Percentiles rank a stretch among this genome's conserved stretches.
Evolutionary conservation across 2,888 invertebrate genomes (phyloP).

Genomic region (Neuroscelio doddi): DNA sequence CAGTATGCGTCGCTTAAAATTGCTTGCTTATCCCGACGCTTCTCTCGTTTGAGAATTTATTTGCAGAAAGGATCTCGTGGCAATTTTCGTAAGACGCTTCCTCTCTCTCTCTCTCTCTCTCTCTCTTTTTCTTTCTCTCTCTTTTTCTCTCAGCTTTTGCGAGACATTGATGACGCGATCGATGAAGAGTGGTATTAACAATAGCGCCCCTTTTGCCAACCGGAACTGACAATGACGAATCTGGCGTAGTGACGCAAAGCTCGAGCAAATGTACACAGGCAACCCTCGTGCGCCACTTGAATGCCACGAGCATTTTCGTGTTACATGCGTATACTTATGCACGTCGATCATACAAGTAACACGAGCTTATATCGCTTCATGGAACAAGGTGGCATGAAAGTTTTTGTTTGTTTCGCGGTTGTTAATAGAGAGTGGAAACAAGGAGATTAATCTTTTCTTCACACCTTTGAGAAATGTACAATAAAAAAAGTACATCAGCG

Average conservation of each 20-base stretch:
- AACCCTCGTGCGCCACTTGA: slow-evolving; percentile 12
- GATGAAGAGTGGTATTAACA: slow-evolving; percentile 5
- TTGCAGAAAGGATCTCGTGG: background rate
- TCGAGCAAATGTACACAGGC: background rate
- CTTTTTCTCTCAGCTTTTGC: background rate
- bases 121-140: too few relatives aligned
- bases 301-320: slow-evolving; percentile 18
- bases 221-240: slow-evolving; percentile 25
- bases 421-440: too few relatives aligned
- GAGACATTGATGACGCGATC: slow-evolving; percentile 6
- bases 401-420: too few relatives aligned
- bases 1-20: too few relatives aligned
- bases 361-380: too few relatives aligned
- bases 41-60: background rate
- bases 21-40: background rate
- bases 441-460: too few relatives aligned
- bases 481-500: too few relatives aligned
- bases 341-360: too few relatives aligned
- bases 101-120: too few relatives aligned
- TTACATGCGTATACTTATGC: slow-evolving; percentile 15
- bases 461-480: too few relatives aligned
- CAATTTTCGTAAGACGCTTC: background rate
- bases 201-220: background rate
- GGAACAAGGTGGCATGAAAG: too few relatives aligned
- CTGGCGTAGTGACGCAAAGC: slow-evolving; percentile 10